Conservation (phyloP, 2,113 vertebrate species). For the Syngnathus typhle region DNA sequence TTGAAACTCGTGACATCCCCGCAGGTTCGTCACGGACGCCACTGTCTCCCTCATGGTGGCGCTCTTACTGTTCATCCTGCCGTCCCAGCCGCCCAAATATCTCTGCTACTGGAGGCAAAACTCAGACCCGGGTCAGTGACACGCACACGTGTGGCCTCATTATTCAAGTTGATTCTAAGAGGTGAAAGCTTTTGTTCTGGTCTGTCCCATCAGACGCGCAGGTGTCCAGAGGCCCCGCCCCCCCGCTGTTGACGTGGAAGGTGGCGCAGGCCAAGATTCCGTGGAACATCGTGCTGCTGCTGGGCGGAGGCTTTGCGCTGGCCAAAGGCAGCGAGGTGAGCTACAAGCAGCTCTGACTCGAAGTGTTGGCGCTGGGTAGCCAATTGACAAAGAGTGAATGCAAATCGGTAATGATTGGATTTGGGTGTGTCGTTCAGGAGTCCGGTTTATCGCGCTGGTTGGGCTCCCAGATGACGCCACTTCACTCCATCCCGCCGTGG, state of each 20-base stretch:
- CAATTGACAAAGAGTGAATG: too few relatives aligned
- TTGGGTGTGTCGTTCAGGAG: slow-evolving; percentile 25
- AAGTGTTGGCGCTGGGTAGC: neutral
- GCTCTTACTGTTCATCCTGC: slow-evolving; percentile 81
- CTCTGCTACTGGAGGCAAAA: slow-evolving; percentile 64
- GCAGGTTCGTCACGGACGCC: slow-evolving; percentile 82
- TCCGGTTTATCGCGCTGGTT: slow-evolving; percentile 81
- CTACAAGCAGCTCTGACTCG: neutral
- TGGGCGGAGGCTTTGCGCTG: slow-evolving; percentile 93
- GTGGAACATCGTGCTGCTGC: slow-evolving; percentile 88
- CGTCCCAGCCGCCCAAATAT: slow-evolving; percentile 74
- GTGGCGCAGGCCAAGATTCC: slow-evolving; percentile 86
- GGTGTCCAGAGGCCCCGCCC: slow-evolving; percentile 31
- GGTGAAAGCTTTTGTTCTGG: neutral
- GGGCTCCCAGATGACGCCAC: slow-evolving; percentile 80
- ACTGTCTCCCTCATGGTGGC: slow-evolving; percentile 79
- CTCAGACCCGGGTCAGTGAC: slow-evolving; percentile 45
- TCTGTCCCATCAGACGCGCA: slow-evolving; percentile 51
- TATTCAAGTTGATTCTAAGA: too few relatives aligned
- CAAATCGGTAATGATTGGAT: neutral
- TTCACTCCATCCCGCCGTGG: slow-evolving; percentile 76
- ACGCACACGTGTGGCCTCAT: neutral
- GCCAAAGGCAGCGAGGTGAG: slow-evolving; percentile 87
- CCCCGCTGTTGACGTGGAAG: slow-evolving; percentile 82
- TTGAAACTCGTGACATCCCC: neutral